Conservation (phyloP, 2,888 invertebrate species). For the Carabus problematicus region DNA sequence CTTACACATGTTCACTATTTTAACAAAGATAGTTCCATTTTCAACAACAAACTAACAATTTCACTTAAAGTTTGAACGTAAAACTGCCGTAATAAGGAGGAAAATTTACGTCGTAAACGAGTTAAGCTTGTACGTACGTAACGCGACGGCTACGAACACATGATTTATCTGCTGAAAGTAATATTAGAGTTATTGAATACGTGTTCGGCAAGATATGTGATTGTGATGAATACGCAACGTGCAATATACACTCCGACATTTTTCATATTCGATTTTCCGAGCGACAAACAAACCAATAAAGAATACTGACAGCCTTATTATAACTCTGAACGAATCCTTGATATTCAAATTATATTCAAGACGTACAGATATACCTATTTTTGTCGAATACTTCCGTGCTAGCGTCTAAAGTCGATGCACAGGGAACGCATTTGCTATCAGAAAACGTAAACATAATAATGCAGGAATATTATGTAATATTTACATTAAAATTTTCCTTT, state of each 20-base stretch:
- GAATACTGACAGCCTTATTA: constrained; percentile 29
- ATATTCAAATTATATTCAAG: constrained; percentile 21
- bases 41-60: too few species aligned
- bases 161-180: constrained; percentile 19
- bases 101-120: too few species aligned
- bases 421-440: too few species aligned
- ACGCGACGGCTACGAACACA: neutral
- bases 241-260: constrained; percentile 17
- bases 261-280: constrained; percentile 17
- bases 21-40: neutral
- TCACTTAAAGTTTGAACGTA: too few species aligned
- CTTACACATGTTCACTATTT: neutral
- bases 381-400: too few species aligned
- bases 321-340: constrained; percentile 20
- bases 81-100: too few species aligned
- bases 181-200: constrained; percentile 24
- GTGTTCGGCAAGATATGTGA: constrained; percentile 17
- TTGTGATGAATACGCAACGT: constrained; percentile 21
- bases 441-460: too few species aligned
- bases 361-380: neutral
- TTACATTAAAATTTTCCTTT: too few species aligned
- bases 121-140: neutral
- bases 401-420: too few species aligned
- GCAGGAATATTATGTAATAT: too few species aligned
- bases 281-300: constrained; percentile 31